Conservation (phyloP, 2,888 invertebrate species). For the Altica lythri region DNA sequence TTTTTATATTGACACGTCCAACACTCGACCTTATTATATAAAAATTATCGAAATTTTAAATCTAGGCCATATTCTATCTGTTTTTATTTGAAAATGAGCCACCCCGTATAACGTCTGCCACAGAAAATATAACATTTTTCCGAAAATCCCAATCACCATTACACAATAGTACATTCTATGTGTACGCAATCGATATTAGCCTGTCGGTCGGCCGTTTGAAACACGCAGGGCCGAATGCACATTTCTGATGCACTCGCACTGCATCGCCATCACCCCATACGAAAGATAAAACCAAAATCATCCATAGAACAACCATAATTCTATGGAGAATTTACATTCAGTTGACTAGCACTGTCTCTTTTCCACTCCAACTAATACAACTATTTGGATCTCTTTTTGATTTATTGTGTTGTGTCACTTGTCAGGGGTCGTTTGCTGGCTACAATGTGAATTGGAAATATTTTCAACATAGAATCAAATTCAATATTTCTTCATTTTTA, state of each 20-base stretch:
- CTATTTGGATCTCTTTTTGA: conserved; percentile 22
- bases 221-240: conserved; percentile 42
- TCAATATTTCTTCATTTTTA: no score
- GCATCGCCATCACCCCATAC: conserved; percentile 29
- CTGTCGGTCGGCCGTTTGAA: conserved; percentile 42
- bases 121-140: conserved; percentile 36
- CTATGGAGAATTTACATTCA: background rate
- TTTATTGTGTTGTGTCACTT: conserved; percentile 23
- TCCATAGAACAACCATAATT: conserved; percentile 9
- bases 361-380: background rate
- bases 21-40: no score
- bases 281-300: conserved; percentile 39
- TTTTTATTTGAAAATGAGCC: conserved; percentile 3
- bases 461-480: conserved; percentile 8
- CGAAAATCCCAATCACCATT: conserved; percentile 36
- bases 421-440: conserved; percentile 20
- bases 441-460: conserved; percentile 11
- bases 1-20: no score
- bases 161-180: conserved; percentile 38
- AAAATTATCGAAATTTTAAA: no score
- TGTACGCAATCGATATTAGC: conserved; percentile 44
- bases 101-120: conserved; percentile 26
- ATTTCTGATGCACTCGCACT: conserved; percentile 40
- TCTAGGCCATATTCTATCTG: background rate
- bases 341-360: conserved; percentile 11